Evolutionary conservation across 2,888 invertebrate genomes (phyloP).

Genomic region (Drosophila barbarae): DNA sequence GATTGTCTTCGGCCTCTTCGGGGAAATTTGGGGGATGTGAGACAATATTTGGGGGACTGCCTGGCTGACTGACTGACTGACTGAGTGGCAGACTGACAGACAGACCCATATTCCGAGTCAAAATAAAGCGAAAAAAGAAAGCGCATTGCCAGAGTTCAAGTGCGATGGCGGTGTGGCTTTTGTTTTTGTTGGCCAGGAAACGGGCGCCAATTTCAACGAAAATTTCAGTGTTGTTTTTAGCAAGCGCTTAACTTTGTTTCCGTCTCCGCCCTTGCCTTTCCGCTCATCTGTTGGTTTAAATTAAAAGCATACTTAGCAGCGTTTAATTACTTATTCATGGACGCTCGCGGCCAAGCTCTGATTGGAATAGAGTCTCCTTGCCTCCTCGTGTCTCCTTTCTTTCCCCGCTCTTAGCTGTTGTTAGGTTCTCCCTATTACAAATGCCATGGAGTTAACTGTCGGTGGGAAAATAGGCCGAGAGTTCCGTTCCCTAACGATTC

Average conservation of each 20-base stretch:
- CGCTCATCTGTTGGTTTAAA: constrained; percentile 34
- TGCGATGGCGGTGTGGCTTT: constrained; percentile 13
- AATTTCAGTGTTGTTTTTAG: constrained; percentile 37
- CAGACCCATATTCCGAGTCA: constrained; percentile 28
- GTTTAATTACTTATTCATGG: constrained; percentile 68
- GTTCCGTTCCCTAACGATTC: constrained; percentile 40
- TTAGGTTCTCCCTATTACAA: constrained; percentile 22
- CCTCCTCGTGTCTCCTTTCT: neutral
- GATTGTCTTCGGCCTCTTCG: constrained; percentile 11
- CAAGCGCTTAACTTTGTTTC: constrained; percentile 30
- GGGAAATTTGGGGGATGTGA: constrained; percentile 12
- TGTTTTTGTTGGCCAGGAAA: constrained; percentile 31
- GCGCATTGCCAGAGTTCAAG: constrained; percentile 62
- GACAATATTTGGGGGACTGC: constrained; percentile 16
- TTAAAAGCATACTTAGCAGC: constrained; percentile 67
- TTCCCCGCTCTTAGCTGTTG: constrained; percentile 15
- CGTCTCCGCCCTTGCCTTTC: neutral
- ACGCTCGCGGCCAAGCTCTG: constrained; percentile 39
- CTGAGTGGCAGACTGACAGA: constrained; percentile 34
- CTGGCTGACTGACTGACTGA: constrained; percentile 35
- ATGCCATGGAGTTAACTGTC: constrained; percentile 71
- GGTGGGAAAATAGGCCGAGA: constrained; percentile 15
- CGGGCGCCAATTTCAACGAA: constrained; percentile 29
- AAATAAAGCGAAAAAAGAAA: constrained; percentile 37
- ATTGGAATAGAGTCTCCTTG: constrained; percentile 27